These are phyloP conservation scores for Archivesica marissinica DNA, from an alignment of 1,140 invertebrate genomes.

Conservation along the genomic window DNA sequence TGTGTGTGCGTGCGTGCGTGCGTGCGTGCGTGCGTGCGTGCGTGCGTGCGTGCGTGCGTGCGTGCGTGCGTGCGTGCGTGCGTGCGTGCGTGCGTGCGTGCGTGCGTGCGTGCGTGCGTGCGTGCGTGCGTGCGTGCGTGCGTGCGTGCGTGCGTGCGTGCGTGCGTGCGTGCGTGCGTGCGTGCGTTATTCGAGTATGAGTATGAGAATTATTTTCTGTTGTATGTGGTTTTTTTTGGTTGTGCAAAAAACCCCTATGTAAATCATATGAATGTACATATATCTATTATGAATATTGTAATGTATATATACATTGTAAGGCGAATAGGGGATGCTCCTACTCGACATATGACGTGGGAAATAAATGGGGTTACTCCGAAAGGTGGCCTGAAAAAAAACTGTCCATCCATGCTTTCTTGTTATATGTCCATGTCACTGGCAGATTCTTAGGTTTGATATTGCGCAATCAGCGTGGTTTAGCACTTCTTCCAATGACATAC, in stretches of 20 bases:
- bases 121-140: constrained; percentile 2
- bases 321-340: no score
- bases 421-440: constrained; percentile 11
- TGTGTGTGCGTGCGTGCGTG: constrained; percentile 2
- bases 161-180: constrained; percentile 1
- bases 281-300: no score
- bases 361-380: no score
- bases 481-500: background rate
- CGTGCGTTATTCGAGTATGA: no score
- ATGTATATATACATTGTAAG: no score
- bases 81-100: constrained; percentile 2
- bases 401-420: constrained; percentile 62
- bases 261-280: no score
- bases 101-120: background rate
- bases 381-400: no score
- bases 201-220: no score
- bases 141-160: constrained; percentile 1
- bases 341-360: no score
- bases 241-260: no score
- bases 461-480: background rate
- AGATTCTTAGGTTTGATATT: background rate
- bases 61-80: constrained; percentile 3
- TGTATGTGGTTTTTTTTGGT: no score
- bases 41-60: constrained; percentile 2
- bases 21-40: constrained; percentile 1